Evolutionary conservation across 2,113 vertebrate species (phyloP), one percentile per base, ranked within the genome.

Genomic region (Empidonax alnorum): DNA sequence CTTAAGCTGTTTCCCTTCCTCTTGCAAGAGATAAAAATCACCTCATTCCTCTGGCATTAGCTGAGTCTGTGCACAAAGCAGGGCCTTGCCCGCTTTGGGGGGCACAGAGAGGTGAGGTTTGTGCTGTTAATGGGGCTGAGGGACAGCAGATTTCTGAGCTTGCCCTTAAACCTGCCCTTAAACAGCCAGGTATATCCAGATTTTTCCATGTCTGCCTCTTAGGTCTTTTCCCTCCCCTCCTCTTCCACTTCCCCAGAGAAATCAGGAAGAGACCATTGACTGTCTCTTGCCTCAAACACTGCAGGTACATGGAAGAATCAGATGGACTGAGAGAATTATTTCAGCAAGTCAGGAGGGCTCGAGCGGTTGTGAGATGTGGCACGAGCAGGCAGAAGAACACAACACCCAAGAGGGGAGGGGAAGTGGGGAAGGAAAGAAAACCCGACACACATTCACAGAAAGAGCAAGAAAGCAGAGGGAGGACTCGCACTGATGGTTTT

Each of bases 381-480:
- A 47, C 9, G 3, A 63, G 59, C 62, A 87, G 75, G 53, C 52
- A 81, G 83, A 81, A 89, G 89, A 94, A 92, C 72, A 72, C 39
- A 46, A 52, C 66, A 86, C 93, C 84, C 86, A 72, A 78, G 52
- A 94, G 80, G 49, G 85, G 52, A 94, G 80, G 49, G 85, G 68
- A 95, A 92, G 61, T 56, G 77, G 33, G 42, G n/a, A 87, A 68
- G 50, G 73, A 61, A 17, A 89, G 42, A 81, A 93, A 89, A 81
- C 65, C 77, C 19, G 7, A 42, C 56, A 49, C 39, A 42, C 28
- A 0, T 47, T 52, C 77, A 81, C 56, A 2, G 1, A 87, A 71
- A 84, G 56, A 92, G 80, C 80, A 27, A 81, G 83, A 84, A 65
- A 83, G 20, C 67, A 61, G 55, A 73, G 63, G 72, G 63, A 81